Base-by-base conservation (phyloP, 2,797 vertebrate genomes). In the Sorex maritimensis region DNA sequence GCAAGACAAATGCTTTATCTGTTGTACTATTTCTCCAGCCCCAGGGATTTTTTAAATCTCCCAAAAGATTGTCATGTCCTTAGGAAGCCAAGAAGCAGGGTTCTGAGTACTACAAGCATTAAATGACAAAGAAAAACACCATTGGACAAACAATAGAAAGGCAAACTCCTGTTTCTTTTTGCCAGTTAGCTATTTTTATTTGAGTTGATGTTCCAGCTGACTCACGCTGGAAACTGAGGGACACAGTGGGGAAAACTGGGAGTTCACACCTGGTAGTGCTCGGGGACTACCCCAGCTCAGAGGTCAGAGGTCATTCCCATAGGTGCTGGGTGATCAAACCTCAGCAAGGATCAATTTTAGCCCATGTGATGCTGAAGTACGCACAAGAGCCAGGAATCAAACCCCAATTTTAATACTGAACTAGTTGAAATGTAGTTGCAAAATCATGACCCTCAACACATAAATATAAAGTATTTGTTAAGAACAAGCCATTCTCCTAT, bases 161-260 rank as follows among this genome's bases (percentile, higher is more conserved):
- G 74, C 4, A 55, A 94, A 83, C 68, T 44, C 3, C 78, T 75
- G 55, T 67, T 88, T 90, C 9, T 69, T 91, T 81, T 89, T 63
- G 73, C 1, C 52, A 10, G 3, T 86, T 92, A 72, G 11, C 68
- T 95, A 13, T 86, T 74, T 73, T 67, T 81, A n/a, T 67, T 94
- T 86, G 38, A 85, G 13, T 41, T 83, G 38, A 65, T 15, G 23
- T 91, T 69, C 10, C 41, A 44, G 91, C 81, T 67, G 68, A 86
- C 88, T 88, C 55, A 17, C n/a, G 52, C 28, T 95, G 34, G 78
- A 95, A 94, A 67, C 49, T 78, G 65, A 89, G 34, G 88, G 15
- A 85, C 30, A 89, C 26, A 80, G 88, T 11, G 80, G 41, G 71
- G 65, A 90, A 30, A 72, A 67, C 9, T 75, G 65, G 61, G 61